Base-by-base conservation (phyloP, 2,113 vertebrate species). In the Silurus asotus region DNA sequence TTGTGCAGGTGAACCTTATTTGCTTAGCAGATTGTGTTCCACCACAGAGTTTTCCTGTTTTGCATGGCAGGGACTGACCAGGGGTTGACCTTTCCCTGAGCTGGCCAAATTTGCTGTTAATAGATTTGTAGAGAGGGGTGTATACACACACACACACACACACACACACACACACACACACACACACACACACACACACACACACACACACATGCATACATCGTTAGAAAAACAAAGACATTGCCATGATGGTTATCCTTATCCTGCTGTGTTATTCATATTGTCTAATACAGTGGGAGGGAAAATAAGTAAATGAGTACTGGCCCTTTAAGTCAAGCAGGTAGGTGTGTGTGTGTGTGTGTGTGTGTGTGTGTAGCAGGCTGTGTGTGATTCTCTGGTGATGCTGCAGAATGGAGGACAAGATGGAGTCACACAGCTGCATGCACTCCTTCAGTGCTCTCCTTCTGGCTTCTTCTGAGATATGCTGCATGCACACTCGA, bases 331-430 rank as follows among this genome's bases (percentile, higher is more conserved):
- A 85, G 78, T 76, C 56, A 61, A 76, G 75, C 85, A 84, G 88
- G 69, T 81, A 70, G 72, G 48, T 19, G 53, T 78, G 72, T 49
- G 72, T 51, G 76, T 65, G n/a, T 37, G 37, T 37, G 51, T 28
- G 58, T 61, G 64, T 65, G 65, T 76, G 62, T 19, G 55, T 70
- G 77, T 56, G 49, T 75, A 74, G 53, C 14, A 28, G 61, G 37
- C 37, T 69, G 64, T 62, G 76, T 74, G 76, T 23, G 28, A 49
- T n/a, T 84, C 67, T 69, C 69, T 79, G 70, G 69, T 81, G 67
- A 72, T 81, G 88, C 81, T 83, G 88, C 81, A 86, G 84, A 84
- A 88, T 70, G 80, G 80, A 88, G 84, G 45, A 86, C 87, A 88
- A 88, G 87, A 88, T 88, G 87, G 87, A 85, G 87, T 75, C 83